Conservation (phyloP, 2,888 invertebrate genomes). For the Rutpela maculata region DNA sequence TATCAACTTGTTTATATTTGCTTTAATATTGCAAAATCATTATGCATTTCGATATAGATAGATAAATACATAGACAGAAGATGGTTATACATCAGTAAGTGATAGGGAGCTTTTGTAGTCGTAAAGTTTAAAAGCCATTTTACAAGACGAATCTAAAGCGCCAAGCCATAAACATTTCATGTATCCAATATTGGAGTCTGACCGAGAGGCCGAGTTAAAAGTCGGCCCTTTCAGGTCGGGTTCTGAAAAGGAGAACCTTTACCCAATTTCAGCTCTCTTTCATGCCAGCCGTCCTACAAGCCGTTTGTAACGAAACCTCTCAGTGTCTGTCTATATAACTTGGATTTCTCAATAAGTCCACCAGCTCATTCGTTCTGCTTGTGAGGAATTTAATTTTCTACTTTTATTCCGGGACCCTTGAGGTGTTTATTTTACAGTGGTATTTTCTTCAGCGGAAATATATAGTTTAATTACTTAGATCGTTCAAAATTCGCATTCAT, state of each 20-base stretch:
- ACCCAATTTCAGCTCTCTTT: slow-evolving; percentile 62
- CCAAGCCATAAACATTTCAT: slow-evolving; percentile 67
- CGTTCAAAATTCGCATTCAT: neutral
- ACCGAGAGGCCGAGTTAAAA: slow-evolving; percentile 60
- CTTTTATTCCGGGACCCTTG: slow-evolving; percentile 49
- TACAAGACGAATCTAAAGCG: slow-evolving; percentile 63
- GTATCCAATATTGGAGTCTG: slow-evolving; percentile 63
- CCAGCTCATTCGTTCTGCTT: slow-evolving; percentile 57
- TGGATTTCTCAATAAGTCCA: slow-evolving; percentile 64
- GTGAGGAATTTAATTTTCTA: slow-evolving; percentile 61
- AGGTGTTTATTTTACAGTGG: slow-evolving; percentile 42
- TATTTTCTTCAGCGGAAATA: neutral
- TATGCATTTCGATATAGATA: slow-evolving; percentile 19
- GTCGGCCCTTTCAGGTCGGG: slow-evolving; percentile 52
- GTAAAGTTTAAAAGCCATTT: slow-evolving; percentile 63
- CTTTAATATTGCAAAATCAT: slow-evolving; percentile 13
- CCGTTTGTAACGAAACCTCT: slow-evolving; percentile 57
- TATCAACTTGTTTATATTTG: slow-evolving; percentile 18
- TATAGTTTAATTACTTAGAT: slow-evolving; percentile 15
- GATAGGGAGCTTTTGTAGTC: slow-evolving; percentile 50
- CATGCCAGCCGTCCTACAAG: slow-evolving; percentile 57
- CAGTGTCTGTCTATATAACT: slow-evolving; percentile 62
- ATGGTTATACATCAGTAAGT: slow-evolving; percentile 24
- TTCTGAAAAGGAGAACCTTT: slow-evolving; percentile 60
- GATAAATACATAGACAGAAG: slow-evolving; percentile 12